A percentile compares a stretch with the other conserved stretches of the same genome.
These are phyloP conservation scores for Vollenhovia emeryi DNA, from an alignment of 1,140 invertebrate genomes.

Conservation along the genomic window DNA sequence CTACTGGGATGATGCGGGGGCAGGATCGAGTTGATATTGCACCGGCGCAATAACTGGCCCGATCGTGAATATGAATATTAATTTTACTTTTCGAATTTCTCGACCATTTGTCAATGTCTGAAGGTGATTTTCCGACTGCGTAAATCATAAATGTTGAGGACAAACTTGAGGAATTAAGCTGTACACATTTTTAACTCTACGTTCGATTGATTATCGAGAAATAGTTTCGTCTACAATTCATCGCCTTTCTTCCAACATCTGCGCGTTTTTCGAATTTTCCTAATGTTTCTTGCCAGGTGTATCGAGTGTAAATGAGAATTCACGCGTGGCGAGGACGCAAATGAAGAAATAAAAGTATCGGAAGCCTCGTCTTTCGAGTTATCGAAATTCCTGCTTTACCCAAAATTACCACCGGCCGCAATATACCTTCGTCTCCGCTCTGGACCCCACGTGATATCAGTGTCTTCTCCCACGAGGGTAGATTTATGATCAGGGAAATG, in stretches of 20 bases:
- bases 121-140: neutral
- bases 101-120: constrained; percentile 51
- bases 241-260: neutral
- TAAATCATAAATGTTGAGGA: neutral
- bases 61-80: constrained; percentile 83
- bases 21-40: constrained; percentile 82
- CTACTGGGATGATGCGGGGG: constrained; percentile 64
- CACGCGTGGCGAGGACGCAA: neutral
- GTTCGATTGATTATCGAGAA: neutral
- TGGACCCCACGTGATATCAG: constrained; percentile 81
- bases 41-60: constrained; percentile 78
- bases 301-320: neutral
- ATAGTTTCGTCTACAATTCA: neutral
- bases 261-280: neutral
- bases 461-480: constrained; percentile 77
- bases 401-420: constrained; percentile 7
- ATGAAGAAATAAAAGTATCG: constrained; percentile 42
- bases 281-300: neutral
- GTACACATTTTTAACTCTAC: neutral
- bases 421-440: constrained; percentile 77
- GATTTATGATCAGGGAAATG: constrained; percentile 77
- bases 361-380: neutral
- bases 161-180: neutral
- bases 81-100: constrained; percentile 71
- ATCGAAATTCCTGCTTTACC: constrained; percentile 34